Conservation (phyloP, 2,888 invertebrate species). For the Thymelicus acteon region DNA sequence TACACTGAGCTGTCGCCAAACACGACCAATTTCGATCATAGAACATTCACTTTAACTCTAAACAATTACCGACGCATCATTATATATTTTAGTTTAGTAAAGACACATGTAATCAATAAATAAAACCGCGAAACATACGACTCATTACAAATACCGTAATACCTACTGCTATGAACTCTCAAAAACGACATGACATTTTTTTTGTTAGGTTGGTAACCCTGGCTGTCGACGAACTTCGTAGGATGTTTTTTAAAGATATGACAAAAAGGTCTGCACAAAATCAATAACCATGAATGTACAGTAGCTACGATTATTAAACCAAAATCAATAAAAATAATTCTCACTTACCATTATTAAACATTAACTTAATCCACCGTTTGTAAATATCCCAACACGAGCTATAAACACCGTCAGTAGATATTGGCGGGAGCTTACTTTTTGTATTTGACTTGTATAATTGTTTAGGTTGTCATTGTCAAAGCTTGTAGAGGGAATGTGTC, state of each 20-base stretch:
- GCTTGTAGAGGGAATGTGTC: too few relatives aligned
- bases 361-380: slow-evolving; percentile 4
- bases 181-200: slow-evolving; percentile 42
- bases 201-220: slow-evolving; percentile 53
- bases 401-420: too few relatives aligned
- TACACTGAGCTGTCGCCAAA: slow-evolving; percentile 8
- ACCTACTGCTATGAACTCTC: not conserved
- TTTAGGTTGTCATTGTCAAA: too few relatives aligned
- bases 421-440: too few relatives aligned
- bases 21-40: not conserved
- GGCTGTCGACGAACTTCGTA: slow-evolving; percentile 21
- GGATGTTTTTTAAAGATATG: not conserved
- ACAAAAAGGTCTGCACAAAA: not conserved
- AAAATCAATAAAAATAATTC: not conserved
- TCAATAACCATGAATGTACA: not conserved
- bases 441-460: too few relatives aligned
- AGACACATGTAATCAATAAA: slow-evolving; percentile 20
- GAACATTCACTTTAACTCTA: not conserved
- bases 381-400: not conserved
- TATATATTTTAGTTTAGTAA: not conserved
- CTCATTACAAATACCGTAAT: not conserved
- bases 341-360: slow-evolving; percentile 2
- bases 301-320: not conserved
- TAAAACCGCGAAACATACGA: slow-evolving; percentile 32
- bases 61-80: not conserved